These are phyloP conservation scores for Mayetiola destructor DNA, from an alignment of 2,888 invertebrate genomes.

Conservation along the genomic window DNA sequence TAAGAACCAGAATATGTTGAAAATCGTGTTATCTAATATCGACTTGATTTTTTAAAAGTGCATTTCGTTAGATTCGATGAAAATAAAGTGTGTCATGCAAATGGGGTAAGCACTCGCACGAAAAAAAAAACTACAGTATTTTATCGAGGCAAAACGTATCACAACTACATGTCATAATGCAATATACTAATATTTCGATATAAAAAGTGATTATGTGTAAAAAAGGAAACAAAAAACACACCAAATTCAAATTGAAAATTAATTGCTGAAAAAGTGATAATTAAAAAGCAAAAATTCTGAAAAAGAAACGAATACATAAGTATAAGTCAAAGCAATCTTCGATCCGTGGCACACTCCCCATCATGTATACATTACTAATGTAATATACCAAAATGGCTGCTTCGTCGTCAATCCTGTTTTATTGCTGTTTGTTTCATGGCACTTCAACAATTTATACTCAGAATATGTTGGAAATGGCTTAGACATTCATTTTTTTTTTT, in stretches of 20 bases:
- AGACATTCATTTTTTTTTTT: no score
- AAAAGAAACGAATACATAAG: neutral
- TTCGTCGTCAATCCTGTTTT: constrained; percentile 35
- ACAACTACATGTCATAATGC: no score
- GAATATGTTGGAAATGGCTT: no score
- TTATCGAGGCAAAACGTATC: constrained; percentile 9
- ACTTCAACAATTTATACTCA: no score
- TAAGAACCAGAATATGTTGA: constrained; percentile 34
- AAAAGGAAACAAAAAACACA: neutral
- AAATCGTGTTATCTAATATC: constrained; percentile 38
- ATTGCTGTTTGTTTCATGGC: constrained; percentile 33
- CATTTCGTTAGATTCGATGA: constrained; percentile 37
- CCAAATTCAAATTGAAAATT: no score
- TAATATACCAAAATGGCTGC: constrained; percentile 44
- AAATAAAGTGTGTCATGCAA: constrained; percentile 50
- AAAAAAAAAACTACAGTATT: neutral
- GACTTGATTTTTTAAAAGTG: constrained; percentile 42
- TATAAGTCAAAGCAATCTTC: neutral
- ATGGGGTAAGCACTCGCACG: constrained; percentile 45
- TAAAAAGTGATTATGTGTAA: neutral
- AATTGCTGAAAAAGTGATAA: neutral
- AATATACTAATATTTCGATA: no score
- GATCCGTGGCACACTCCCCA: constrained; percentile 21
- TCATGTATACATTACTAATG: constrained; percentile 1
- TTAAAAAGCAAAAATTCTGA: constrained; percentile 28